phyloP scores from a whole-genome alignment of 2,797 vertebrate species.

The Centropyge bicolor region DNA sequence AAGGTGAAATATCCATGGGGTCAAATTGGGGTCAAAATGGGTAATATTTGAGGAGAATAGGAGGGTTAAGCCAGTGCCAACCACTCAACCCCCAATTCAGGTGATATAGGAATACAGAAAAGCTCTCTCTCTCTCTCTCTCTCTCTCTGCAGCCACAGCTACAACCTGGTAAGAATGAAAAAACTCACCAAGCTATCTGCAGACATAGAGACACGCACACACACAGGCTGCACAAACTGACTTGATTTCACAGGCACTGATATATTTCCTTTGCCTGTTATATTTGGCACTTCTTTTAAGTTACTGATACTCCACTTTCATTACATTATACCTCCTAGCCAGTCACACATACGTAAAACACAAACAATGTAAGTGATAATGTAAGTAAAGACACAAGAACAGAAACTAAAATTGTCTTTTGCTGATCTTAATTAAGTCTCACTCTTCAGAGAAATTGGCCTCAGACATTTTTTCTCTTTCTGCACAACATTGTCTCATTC shows the following conservation, averaged over 20 bases:
- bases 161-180: too few relatives aligned
- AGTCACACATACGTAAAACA: neutral
- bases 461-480: slow-evolving; percentile 10
- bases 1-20: too few relatives aligned
- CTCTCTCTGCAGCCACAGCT: too few relatives aligned
- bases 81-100: neutral
- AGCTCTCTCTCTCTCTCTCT: too few relatives aligned
- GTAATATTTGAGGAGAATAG: too few relatives aligned
- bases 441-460: neutral
- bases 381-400: neutral
- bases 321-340: neutral
- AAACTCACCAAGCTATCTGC: too few relatives aligned
- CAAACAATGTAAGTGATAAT: neutral
- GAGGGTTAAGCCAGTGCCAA: too few relatives aligned
- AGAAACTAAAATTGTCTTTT: neutral
- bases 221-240: too few relatives aligned
- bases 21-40: too few relatives aligned
- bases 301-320: neutral
- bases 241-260: neutral
- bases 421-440: neutral
- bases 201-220: too few relatives aligned
- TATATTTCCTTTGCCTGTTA: neutral
- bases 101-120: neutral
- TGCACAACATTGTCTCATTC: neutral
- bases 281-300: neutral